Evolutionary conservation across 1,140 invertebrate species (phyloP).

Genomic region (Zaprionus ghesquierei): DNA sequence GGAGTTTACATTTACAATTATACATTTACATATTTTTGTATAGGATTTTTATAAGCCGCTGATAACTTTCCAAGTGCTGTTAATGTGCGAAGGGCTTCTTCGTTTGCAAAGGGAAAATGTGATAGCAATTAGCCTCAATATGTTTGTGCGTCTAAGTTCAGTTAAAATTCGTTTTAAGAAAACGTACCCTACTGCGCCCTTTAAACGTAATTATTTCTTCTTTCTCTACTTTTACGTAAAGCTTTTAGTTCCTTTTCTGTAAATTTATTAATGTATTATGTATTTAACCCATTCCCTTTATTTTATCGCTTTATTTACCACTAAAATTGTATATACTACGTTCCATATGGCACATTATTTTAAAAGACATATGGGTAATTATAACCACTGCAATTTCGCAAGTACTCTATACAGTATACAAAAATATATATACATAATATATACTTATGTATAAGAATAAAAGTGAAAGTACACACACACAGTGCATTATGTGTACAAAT

Average conservation of each 20-base stretch:
- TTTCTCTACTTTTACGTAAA: constrained; percentile 3
- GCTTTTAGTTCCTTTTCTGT: constrained; percentile 12
- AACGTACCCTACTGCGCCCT: constrained; percentile 11
- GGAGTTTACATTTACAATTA: constrained; percentile 13
- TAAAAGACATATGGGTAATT: constrained; percentile 3
- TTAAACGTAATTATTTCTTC: constrained; percentile 4
- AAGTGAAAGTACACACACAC: constrained; percentile 9
- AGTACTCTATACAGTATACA: constrained; percentile 1
- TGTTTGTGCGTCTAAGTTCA: constrained; percentile 32
- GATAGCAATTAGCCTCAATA: constrained; percentile 59
- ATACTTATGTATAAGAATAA: neutral
- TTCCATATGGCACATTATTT: constrained; percentile 2
- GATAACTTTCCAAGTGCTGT: constrained; percentile 59
- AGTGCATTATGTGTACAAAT: constrained; percentile 57
- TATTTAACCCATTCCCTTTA: neutral
- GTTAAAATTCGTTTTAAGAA: constrained; percentile 15
- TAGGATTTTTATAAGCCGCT: constrained; percentile 56
- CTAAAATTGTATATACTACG: constrained; percentile 30
- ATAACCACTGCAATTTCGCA: constrained; percentile 14
- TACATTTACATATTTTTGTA: constrained; percentile 53
- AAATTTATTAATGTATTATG: neutral
- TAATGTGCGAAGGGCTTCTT: constrained; percentile 35
- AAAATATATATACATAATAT: constrained; percentile 1
- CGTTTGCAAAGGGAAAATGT: constrained; percentile 54
- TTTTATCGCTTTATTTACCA: constrained; percentile 14